phyloP scores from a whole-genome alignment of 92 coral and sea anemone species.

The Umimayanthus chanpuru region DNA sequence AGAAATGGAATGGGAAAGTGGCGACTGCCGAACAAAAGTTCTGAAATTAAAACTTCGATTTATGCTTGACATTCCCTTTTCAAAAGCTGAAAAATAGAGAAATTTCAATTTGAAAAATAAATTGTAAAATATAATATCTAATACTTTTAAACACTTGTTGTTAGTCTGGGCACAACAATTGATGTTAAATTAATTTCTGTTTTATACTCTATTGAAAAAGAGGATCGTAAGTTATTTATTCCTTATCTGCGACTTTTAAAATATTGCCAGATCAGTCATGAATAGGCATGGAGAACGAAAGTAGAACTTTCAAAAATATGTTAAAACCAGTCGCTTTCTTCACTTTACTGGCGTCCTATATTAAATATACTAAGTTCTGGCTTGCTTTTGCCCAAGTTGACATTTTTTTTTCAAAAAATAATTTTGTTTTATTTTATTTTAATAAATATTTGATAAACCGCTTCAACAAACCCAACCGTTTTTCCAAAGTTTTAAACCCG shows the following conservation, averaged over 20 bases:
- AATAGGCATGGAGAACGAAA: neutral
- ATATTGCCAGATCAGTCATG: neutral
- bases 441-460: conserved; percentile 8
- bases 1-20: neutral
- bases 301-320: neutral
- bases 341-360: neutral
- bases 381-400: conserved; percentile 17
- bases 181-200: neutral
- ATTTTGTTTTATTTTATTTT: neutral
- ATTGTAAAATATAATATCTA: conserved; percentile 40
- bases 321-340: conserved; percentile 6
- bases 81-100: conserved; percentile 32
- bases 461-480: conserved; percentile 1
- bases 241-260: neutral
- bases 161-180: neutral
- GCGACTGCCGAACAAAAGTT: neutral
- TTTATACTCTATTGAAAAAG: neutral
- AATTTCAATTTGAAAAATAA: conserved; percentile 37
- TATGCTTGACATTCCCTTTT: conserved; percentile 14
- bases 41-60: conserved; percentile 21
- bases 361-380: neutral
- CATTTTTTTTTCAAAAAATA: neutral
- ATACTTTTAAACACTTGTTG: neutral
- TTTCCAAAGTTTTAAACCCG: neutral
- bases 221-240: neutral